Conservation (phyloP, 2,797 vertebrate genomes). For the Limnodromus scolopaceus region DNA sequence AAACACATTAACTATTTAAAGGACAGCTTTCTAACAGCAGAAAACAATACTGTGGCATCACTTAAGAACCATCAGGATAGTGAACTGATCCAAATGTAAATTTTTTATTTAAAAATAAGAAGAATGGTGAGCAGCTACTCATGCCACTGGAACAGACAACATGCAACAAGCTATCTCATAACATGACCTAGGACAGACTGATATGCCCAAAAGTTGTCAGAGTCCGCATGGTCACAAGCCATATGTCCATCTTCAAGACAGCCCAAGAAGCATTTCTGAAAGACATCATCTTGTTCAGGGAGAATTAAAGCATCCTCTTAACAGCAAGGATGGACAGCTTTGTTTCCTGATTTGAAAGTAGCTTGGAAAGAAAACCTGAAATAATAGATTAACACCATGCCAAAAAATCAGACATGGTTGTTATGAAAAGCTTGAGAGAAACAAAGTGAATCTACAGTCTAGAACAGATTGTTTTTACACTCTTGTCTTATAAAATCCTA, state of each 20-base stretch:
- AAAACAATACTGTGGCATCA: background rate
- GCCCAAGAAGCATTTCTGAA: background rate
- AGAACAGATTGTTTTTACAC: background rate
- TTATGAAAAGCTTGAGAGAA: background rate
- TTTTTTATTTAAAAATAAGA: background rate
- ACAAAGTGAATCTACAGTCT: background rate
- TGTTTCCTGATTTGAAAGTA: background rate
- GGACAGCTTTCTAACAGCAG: background rate
- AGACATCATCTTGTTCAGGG: background rate
- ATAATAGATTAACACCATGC: background rate
- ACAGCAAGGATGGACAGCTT: background rate
- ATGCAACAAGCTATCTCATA: background rate
- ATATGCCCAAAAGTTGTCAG: background rate
- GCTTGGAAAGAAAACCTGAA: background rate
- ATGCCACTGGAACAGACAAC: background rate
- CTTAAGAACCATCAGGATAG: background rate
- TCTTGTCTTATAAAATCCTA: background rate
- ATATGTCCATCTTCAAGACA: background rate
- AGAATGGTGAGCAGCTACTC: background rate
- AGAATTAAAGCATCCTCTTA: background rate
- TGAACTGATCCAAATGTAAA: background rate
- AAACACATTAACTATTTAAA: conserved; percentile 36
- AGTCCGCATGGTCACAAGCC: background rate
- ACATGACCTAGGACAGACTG: background rate
- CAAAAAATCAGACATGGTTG: background rate